A percentile compares a stretch with the other conserved stretches of the same genome.
Conservation (phyloP, 2,888 invertebrate genomes). For the Colostygia pectinataria region DNA sequence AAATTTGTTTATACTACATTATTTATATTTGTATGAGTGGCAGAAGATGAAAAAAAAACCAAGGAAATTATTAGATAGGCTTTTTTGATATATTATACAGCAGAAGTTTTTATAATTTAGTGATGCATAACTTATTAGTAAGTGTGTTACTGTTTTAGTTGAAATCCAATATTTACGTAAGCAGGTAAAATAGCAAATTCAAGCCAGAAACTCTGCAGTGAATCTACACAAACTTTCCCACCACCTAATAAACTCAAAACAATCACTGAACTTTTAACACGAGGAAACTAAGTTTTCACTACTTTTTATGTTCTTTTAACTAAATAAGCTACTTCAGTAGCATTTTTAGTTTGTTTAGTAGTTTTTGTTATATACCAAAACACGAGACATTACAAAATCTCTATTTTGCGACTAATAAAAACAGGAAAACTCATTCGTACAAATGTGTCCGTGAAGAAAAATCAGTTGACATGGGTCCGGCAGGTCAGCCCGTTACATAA, state of each 20-base stretch:
- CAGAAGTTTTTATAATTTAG: no score
- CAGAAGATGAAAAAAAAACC: no score
- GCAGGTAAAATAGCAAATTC: slow-evolving; percentile 10
- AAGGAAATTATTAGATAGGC: no score
- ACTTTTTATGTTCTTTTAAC: slow-evolving; percentile 17
- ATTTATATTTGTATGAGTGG: no score
- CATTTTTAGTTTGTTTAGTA: neutral
- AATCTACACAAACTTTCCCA: slow-evolving; percentile 21
- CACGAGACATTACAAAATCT: neutral
- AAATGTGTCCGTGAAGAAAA: slow-evolving; percentile 45
- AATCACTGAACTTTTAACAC: slow-evolving; percentile 23
- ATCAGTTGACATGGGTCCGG: slow-evolving; percentile 51
- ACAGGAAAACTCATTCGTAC: slow-evolving; percentile 35
- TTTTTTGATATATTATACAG: no score
- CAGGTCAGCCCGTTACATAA: slow-evolving; percentile 40
- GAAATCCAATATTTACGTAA: slow-evolving; percentile 19
- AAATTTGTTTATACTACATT: no score
- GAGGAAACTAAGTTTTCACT: slow-evolving; percentile 14
- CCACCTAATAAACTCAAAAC: slow-evolving; percentile 27
- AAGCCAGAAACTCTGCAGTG: slow-evolving; percentile 15
- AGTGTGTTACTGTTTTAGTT: slow-evolving; percentile 2
- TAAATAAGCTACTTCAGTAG: slow-evolving; percentile 11
- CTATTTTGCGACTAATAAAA: slow-evolving; percentile 20
- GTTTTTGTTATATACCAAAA: neutral
- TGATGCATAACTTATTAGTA: slow-evolving; percentile 1